Evolutionary conservation across 1,140 invertebrate species (phyloP).

Genomic region (Dinoponera quadriceps): DNA sequence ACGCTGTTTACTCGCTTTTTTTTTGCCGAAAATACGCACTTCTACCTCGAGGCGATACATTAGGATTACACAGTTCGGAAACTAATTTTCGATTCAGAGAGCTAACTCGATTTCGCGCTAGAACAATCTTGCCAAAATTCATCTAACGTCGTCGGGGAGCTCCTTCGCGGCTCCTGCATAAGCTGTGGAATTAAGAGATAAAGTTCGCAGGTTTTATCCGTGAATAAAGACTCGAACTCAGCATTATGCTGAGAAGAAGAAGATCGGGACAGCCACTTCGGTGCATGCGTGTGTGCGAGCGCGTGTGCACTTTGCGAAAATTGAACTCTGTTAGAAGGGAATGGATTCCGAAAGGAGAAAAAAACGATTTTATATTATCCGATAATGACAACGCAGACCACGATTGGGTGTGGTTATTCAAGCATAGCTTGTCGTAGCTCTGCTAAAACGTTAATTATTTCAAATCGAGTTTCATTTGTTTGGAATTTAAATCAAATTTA

Average conservation of each 20-base stretch:
- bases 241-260: conserved; percentile 5
- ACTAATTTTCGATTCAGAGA: conserved; percentile 5
- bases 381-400: background rate
- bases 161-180: background rate
- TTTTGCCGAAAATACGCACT: conserved; percentile 3
- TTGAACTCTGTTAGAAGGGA: no score
- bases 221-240: conserved; percentile 10
- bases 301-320: no score
- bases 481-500: no score
- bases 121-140: conserved; percentile 28
- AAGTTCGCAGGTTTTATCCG: background rate
- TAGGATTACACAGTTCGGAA: background rate
- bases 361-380: background rate
- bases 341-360: background rate
- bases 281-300: background rate
- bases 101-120: background rate
- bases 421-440: no score
- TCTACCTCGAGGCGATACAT: background rate
- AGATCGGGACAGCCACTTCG: background rate
- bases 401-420: background rate
- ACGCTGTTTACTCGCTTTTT: conserved; percentile 9
- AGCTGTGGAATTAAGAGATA: background rate
- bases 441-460: no score
- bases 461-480: no score
- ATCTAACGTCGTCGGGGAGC: conserved; percentile 4